Evolutionary conservation across 2,113 vertebrate genomes (phyloP).

Genomic region (Fregetta grallaria): DNA sequence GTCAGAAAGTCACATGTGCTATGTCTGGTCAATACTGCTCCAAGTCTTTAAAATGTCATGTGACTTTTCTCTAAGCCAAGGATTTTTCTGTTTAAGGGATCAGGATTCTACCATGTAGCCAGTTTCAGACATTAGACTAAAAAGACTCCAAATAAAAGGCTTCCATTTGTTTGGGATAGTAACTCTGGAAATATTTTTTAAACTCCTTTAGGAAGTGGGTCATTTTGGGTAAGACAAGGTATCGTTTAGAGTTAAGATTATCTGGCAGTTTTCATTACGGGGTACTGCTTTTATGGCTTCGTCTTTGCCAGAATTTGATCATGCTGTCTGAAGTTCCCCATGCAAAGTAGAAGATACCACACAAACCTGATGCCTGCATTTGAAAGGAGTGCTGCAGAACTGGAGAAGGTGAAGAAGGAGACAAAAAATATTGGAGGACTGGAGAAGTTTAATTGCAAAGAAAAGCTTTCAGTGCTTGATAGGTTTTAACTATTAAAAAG

Average conservation of each 20-base stretch:
- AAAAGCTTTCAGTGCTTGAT: background rate
- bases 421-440: background rate
- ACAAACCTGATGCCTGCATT: background rate
- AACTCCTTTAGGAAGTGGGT: background rate
- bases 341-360: background rate
- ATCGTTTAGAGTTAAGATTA: background rate
- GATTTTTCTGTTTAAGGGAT: conserved; percentile 30
- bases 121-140: background rate
- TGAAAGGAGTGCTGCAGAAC: background rate
- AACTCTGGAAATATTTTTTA: background rate
- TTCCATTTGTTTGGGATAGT: background rate
- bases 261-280: background rate
- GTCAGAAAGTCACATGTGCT: conserved; percentile 32
- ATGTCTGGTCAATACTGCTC: conserved; percentile 3
- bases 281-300: background rate
- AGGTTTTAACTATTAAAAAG: background rate
- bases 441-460: background rate
- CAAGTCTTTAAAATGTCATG: background rate
- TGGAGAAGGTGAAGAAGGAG: background rate
- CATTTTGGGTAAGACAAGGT: background rate
- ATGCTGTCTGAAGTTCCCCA: background rate
- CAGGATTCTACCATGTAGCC: background rate
- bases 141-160: background rate
- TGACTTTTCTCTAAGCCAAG: conserved; percentile 24
- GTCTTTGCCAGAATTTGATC: background rate